Percentiles rank a stretch among this genome's conserved stretches.
Conservation (phyloP, 2,888 invertebrate species). For the Stenoptilia bipunctidactyla region DNA sequence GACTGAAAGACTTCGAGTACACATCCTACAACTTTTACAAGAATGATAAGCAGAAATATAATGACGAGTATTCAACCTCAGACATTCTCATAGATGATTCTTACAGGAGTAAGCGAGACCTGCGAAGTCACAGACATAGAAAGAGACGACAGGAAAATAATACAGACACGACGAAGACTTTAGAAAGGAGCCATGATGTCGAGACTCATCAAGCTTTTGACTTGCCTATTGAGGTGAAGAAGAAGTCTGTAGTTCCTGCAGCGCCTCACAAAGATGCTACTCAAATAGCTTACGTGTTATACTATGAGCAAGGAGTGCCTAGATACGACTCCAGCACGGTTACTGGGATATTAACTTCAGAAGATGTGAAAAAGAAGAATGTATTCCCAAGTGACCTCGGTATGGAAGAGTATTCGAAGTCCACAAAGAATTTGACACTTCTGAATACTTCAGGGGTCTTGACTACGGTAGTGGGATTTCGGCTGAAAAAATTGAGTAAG, state of each 20-base stretch:
- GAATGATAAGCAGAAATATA: conserved; percentile 22
- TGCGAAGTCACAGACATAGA: conserved; percentile 43
- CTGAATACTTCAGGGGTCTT: conserved; percentile 47
- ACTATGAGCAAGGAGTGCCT: conserved; percentile 52
- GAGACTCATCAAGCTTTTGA: conserved; percentile 38
- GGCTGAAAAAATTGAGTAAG: conserved; percentile 55
- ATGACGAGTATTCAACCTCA: conserved; percentile 35
- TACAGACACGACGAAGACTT: conserved; percentile 28
- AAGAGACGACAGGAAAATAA: conserved; percentile 48
- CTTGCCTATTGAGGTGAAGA: conserved; percentile 38
- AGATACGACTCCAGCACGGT: conserved; percentile 32
- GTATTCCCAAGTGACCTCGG: conserved; percentile 47
- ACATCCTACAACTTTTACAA: conserved; percentile 33
- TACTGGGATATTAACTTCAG: conserved; percentile 33
- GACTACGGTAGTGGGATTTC: conserved; percentile 53
- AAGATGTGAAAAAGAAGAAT: conserved; percentile 39
- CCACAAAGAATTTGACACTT: conserved; percentile 48
- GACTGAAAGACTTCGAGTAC: conserved; percentile 30
- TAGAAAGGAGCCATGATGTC: conserved; percentile 18
- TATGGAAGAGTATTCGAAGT: conserved; percentile 38
- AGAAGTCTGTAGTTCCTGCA: conserved; percentile 33
- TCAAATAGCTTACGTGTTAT: conserved; percentile 54
- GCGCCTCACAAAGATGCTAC: conserved; percentile 33
- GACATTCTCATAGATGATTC: conserved; percentile 34
- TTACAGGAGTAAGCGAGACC: conserved; percentile 37